Evolutionary conservation across 2,888 invertebrate genomes (phyloP), one percentile per base, ranked within the genome.

Genomic region (Athripsodes cinereus): DNA sequence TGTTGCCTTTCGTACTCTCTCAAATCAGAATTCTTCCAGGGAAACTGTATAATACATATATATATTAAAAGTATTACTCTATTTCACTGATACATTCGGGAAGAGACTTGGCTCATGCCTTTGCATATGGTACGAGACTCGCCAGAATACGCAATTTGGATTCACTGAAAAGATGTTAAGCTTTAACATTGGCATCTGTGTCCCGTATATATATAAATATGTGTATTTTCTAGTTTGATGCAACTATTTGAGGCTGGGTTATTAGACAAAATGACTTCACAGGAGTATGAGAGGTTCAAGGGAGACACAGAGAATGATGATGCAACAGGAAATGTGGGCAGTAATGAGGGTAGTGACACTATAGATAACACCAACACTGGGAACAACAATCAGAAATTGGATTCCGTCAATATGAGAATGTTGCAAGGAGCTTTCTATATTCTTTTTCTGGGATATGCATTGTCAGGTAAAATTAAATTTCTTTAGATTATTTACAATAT

Each of bases 231-330:
- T 65, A 88, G 88, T 22, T 72, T 88, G 1, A 86, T 87, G 80
- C 81, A 83, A 35, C 76, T 88, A 5, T 89, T 88, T 66, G 88
- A 89, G 74, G 85, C 87, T 1, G 89, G 89, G 1, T 88, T 89
- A 51, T 71, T 88, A 53, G 83, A 85, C 0, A 88, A 88, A 74
- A 87, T 89, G 79, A 88, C 89, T 0, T 84, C 84, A 64, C 85
- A 85, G 54, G 89, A 89, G 67, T 89, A 88, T 68, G 85, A 82
- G 67, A 85, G 83, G 62, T 77, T 88, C 64, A 85, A 85, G 60
- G 74, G 84, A 75, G 75, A 74, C 69, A 77, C 66, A 73, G 1
- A 72, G n/a, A 69, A 70, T 19, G 73, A 78, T 44, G 71, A 67
- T 18, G 71, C 70, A 54, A 40, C 62, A 26, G 61, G 52, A 49